A percentile compares a stretch with the other conserved stretches of the same genome.
phyloP scores from a whole-genome alignment of 2,888 invertebrate species.

The Drosophila mimica region DNA sequence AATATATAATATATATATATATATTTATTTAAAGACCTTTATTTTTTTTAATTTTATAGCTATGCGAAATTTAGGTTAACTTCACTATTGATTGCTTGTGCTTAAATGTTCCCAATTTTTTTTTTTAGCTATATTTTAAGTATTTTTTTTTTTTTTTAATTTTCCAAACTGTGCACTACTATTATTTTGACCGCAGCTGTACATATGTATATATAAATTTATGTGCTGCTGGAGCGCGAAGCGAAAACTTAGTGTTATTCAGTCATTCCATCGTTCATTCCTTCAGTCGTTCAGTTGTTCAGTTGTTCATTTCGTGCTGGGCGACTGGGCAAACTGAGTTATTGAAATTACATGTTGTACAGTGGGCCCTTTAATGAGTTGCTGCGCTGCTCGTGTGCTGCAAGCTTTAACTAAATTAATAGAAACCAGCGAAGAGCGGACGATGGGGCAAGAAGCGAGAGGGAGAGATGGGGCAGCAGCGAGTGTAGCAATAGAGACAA shows the following conservation, averaged over 20 bases:
- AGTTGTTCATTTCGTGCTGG: slow-evolving; percentile 11
- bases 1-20: too few relatives aligned
- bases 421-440: slow-evolving; percentile 47
- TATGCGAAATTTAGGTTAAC: not conserved
- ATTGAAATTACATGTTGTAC: slow-evolving; percentile 67
- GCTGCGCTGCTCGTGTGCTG: slow-evolving; percentile 15
- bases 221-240: not conserved
- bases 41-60: not conserved
- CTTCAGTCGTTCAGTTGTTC: not conserved
- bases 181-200: not conserved
- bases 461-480: not conserved
- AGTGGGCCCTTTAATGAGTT: slow-evolving; percentile 54
- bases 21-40: too few relatives aligned
- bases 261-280: not conserved
- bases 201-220: not conserved
- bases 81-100: not conserved
- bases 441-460: not conserved
- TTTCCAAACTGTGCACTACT: not conserved
- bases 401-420: slow-evolving; percentile 69
- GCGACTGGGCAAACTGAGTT: slow-evolving; percentile 55
- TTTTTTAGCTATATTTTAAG: not conserved
- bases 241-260: not conserved
- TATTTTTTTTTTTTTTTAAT: not conserved
- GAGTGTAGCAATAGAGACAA: not conserved
- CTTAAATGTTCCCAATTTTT: not conserved